Base-by-base conservation (phyloP, 2,797 vertebrate genomes). In the Phrynocephalus vlangalii region DNA sequence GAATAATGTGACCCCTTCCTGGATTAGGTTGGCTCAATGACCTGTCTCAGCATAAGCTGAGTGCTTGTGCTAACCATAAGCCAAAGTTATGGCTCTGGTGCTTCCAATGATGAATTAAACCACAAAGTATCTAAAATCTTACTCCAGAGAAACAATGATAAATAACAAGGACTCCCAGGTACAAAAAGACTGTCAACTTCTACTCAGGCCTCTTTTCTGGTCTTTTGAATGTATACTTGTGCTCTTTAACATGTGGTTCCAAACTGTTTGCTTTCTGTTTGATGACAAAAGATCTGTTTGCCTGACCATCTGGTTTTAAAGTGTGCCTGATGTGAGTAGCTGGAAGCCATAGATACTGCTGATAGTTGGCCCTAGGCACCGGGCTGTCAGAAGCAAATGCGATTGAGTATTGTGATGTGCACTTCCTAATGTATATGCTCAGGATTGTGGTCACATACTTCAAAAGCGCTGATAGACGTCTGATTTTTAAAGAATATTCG, bases 201-300 rank as follows among this genome's bases (percentile, higher is more conserved):
- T 44, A 50, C 83, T 92, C 67, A 44, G 50, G 30, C 44, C 44
- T 84, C 0, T n/a, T 85, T 6, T 0, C 20, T 0, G 72, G 82
- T 75, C 67, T n/a, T 92, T 81, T 84, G 83, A 91, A 84, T 70
- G 20, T 73, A 94, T 24, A 18, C 28, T 88, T 84, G 52, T 85
- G 72, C 71, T 87, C 80, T 85, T 82, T 66, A 93, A 83, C 94
- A 95, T 93, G 93, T 92, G 92, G 92, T 83, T 87, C 33, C 91
- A 89, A 88, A 92, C 82, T 83, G 86, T 89, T 92, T 86, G 78
- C 88, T 91, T 85, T 73, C 87, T 92, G 3, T 81, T 84, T 89
- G 87, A 94, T 88, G 89, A 87, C 87, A 81, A 85, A 94, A 44
- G 93, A 93, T 95, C 92, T 94, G 87, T 91, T 94, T 95, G 67